Conservation (phyloP, 2,797 vertebrate species). For the Nyctibius grandis region DNA sequence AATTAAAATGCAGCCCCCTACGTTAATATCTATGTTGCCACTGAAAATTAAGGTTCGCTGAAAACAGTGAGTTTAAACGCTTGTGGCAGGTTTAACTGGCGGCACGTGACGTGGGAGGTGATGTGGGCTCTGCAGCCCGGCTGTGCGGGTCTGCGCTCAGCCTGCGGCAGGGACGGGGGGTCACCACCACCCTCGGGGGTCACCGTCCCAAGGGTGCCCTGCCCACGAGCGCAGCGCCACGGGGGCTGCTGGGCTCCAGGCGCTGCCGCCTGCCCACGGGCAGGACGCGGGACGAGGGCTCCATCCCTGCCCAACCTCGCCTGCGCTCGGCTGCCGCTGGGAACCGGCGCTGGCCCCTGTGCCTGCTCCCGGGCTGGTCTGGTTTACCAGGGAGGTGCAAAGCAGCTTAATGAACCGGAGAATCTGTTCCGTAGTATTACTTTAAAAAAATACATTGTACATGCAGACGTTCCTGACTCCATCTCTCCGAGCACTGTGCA, state of each 20-base stretch:
- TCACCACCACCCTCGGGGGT: not conserved
- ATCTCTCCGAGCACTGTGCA: not conserved
- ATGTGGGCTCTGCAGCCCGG: not conserved
- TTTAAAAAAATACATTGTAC: not conserved
- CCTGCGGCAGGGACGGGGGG: rapidly evolving
- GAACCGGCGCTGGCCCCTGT: rapidly evolving
- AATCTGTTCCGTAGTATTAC: not conserved
- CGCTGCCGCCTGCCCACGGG: rapidly evolving
- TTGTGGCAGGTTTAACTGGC: not conserved
- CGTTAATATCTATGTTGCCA: conserved; percentile 13
- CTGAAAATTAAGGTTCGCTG: not conserved
- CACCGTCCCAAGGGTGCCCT: rapidly evolving
- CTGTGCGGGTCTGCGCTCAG: rapidly evolving
- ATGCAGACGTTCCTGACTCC: not conserved
- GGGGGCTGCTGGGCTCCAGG: not conserved
- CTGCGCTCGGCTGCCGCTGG: rapidly evolving
- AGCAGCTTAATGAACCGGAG: not conserved
- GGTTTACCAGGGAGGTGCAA: not conserved
- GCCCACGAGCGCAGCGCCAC: rapidly evolving
- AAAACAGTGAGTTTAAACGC: not conserved
- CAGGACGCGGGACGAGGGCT: not conserved
- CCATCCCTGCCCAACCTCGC: not conserved
- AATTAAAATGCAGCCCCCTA: conserved; percentile 3
- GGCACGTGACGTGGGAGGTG: not conserved
- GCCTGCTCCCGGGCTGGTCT: not conserved